Evolutionary conservation across 2,888 invertebrate species (phyloP), one percentile per base, ranked within the genome.

Genomic region (Lepidocyrtoides sp.): DNA sequence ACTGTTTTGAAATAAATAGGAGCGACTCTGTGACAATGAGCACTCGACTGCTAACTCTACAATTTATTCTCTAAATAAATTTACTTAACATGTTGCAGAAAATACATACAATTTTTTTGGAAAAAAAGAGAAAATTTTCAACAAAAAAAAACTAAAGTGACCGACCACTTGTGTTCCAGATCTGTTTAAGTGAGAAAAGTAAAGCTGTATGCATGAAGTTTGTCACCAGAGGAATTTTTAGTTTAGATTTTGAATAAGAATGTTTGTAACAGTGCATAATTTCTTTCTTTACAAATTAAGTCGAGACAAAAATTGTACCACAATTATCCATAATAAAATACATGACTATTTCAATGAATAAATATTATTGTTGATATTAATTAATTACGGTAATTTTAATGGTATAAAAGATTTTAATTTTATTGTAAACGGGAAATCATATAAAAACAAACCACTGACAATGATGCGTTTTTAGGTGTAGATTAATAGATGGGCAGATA

Each of bases 91-190:
- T 48, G n/a, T 8, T 12, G 14, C 4, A 12, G 2, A 48, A 48
- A 12, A 48, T 8, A 12, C 2, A 48, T 48, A 14, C 36, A 10
- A n/a, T 41, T 41, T 36, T 69, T 54, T 54, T 54, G 44, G 36
- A 44, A 44, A 75, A 20, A 4, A 44, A 3, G 23, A 20, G 20
- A 72, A 72, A 72, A 41, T 20, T 5, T 75, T 44, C 54, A 69
- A n/a, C 36, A 36, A 36, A 36, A 29, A 57, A 57, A 17, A 57
- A 83, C 69, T 48, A 44, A 87, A 86, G 91, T 81, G 81, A 87
- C 89, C 92, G 89, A 92, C 92, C 92, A 92, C 88, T 92, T 92
- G 92, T 92, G 92, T 92, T 92, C 92, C 91, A 92, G 44, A 63
- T 66, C 75, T 29, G 36, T 75, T 26, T 87, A 82, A 87, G 69